Percentiles rank a stretch among this genome's conserved stretches.
Evolutionary conservation across 2,888 invertebrate genomes (phyloP).

Genomic region (Chrysina gloriosa): DNA sequence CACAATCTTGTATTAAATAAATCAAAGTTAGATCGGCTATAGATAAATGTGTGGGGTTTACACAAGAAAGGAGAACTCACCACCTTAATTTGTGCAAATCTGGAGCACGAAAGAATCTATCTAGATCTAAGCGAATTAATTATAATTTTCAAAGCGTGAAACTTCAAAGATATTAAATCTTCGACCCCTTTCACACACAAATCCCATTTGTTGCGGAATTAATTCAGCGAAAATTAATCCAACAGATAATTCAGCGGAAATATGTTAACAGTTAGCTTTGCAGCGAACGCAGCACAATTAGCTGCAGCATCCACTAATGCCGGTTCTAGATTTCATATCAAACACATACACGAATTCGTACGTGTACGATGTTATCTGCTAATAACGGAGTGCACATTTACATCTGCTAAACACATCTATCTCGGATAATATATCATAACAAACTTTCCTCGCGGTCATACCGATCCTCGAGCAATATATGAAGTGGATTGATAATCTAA

Average conservation of each 20-base stretch:
- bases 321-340: constrained; percentile 13
- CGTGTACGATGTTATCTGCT: not conserved
- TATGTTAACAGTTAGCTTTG: constrained; percentile 3
- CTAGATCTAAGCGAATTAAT: no score
- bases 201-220: no score
- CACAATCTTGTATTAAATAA: no score
- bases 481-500: not conserved
- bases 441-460: not conserved
- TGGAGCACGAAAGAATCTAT: no score
- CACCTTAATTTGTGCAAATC: no score
- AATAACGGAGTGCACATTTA: constrained; percentile 2
- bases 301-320: not conserved
- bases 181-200: no score
- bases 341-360: not conserved
- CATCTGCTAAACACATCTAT: not conserved
- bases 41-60: no score
- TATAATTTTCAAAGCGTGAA: no score
- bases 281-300: not conserved
- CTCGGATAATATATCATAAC: not conserved
- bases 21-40: no score
- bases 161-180: no score
- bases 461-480: not conserved
- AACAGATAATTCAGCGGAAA: not conserved
- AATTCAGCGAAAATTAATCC: no score
- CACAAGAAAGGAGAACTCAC: no score